Base-by-base conservation (phyloP, 2,113 vertebrate species). In the Pangasianodon hypophthalmus region DNA sequence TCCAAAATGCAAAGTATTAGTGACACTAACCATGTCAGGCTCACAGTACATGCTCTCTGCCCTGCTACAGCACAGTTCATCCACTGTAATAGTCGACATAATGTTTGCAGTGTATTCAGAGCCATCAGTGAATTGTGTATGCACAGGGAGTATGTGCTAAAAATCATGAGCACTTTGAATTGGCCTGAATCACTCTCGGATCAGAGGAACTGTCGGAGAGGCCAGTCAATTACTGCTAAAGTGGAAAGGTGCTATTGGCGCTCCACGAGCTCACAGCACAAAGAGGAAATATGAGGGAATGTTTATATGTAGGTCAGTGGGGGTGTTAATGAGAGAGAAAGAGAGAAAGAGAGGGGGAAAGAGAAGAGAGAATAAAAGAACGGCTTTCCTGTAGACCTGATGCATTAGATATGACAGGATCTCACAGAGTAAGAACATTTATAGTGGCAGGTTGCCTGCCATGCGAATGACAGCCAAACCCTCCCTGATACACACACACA, bases 271-370 rank as follows among this genome's bases (percentile, higher is more conserved):
- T 87, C 54, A 77, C 32, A 54, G 75, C 84, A 86, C 88, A 86
- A 86, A 90, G 84, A 86, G 88, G 88, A 83, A 88, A 93, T 86
- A 86, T 88, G 88, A 41, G 67, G 82, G 79, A 92, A 62, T 81
- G 91, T 91, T 95, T 83, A 73, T 95, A 92, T 95, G 91, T 8
- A 93, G 96, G 94, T 96, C 95, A 96, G 90, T 94, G 93, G 91
- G 93, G 95, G 94, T 95, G 95, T 95, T 96, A 95, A 96, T 95
- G 94, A 95, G 94, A 94, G 71, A 93, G 93, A 93, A 71, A 90
- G 81, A 77, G 82, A 77, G 41, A 88, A 56, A n/a, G 18, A 21
- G 41, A 19, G 86, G 56, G n/a, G 19, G 50, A n/a, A 7, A n/a
- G 52, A 58, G 58, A 67, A 73, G 80, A 46, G 32, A 73, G 88